Evolutionary conservation across 2,888 invertebrate species (phyloP).

Genomic region (Zonitis immaculata): DNA sequence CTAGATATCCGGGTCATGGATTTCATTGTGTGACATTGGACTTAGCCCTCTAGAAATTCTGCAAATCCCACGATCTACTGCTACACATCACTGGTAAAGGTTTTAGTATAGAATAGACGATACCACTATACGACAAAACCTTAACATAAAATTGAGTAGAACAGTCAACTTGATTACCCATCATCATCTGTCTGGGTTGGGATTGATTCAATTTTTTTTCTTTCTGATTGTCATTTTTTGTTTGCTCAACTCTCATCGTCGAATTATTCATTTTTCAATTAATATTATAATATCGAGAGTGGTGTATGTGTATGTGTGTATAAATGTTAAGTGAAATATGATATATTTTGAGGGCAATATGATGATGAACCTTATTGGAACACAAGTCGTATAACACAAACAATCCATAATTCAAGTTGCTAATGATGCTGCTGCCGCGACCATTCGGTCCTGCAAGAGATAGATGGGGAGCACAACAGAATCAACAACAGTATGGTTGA

Average conservation of each 20-base stretch:
- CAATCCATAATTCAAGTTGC: conserved; percentile 49
- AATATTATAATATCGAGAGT: conserved; percentile 4
- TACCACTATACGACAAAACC: neutral
- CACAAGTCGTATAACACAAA: conserved; percentile 36
- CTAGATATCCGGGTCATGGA: conserved; percentile 32
- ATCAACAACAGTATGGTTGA: conserved; percentile 1
- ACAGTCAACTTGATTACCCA: neutral
- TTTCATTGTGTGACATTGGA: conserved; percentile 33
- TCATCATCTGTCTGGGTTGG: no score
- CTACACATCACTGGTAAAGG: conserved; percentile 31
- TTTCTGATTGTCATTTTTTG: neutral
- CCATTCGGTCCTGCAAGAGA: conserved; percentile 45
- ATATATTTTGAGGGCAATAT: no score
- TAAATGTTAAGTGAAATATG: no score
- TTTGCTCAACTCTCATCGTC: neutral
- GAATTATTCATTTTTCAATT: conserved; percentile 9
- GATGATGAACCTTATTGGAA: conserved; percentile 23
- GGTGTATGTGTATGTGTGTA: neutral
- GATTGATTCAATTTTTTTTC: no score
- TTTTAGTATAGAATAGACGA: no score
- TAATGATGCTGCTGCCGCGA: conserved; percentile 47
- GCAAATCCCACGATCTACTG: conserved; percentile 39
- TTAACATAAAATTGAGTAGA: neutral
- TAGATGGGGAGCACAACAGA: conserved; percentile 34
- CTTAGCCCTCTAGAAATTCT: conserved; percentile 33